A percentile compares a stretch with the other conserved stretches of the same genome.
Evolutionary conservation across 2,888 invertebrate species (phyloP).

Genomic region (Pollenia labialis): DNA sequence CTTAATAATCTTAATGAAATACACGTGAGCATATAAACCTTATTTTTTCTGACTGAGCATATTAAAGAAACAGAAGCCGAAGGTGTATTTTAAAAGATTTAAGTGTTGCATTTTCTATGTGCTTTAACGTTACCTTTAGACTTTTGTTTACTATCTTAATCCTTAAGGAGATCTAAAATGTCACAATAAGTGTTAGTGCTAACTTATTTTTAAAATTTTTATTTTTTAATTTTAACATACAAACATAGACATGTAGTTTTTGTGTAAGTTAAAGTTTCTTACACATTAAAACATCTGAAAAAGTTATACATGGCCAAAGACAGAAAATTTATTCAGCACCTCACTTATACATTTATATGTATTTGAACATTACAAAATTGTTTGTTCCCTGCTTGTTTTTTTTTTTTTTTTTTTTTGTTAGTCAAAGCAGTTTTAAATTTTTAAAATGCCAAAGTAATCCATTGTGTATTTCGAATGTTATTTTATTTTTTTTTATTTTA

Average conservation of each 20-base stretch:
- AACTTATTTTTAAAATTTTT: conserved; percentile 44
- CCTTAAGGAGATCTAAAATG: conserved; percentile 66
- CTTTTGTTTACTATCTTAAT: conserved; percentile 63
- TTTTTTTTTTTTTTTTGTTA: neutral
- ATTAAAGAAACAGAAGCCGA: conserved; percentile 14
- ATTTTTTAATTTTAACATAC: neutral
- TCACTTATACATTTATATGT: too few species aligned
- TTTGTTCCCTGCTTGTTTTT: neutral
- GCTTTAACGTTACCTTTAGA: neutral
- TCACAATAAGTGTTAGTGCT: conserved; percentile 61
- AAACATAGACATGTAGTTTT: neutral
- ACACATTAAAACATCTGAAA: conserved; percentile 17
- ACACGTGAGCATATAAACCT: too few species aligned
- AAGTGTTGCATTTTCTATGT: neutral
- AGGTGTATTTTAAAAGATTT: conserved; percentile 17
- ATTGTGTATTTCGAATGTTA: conserved; percentile 55
- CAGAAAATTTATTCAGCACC: too few species aligned
- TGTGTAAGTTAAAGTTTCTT: neutral
- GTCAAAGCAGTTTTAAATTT: conserved; percentile 42
- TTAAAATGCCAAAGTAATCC: conserved; percentile 60
- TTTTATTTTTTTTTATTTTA: conserved; percentile 4
- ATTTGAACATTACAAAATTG: too few species aligned
- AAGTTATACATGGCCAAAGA: neutral
- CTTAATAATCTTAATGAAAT: too few species aligned
- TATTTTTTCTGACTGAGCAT: too few species aligned